Evolutionary conservation across 2,113 vertebrate genomes (phyloP).

Genomic region (Boulengeromyrus knoepffleri): DNA sequence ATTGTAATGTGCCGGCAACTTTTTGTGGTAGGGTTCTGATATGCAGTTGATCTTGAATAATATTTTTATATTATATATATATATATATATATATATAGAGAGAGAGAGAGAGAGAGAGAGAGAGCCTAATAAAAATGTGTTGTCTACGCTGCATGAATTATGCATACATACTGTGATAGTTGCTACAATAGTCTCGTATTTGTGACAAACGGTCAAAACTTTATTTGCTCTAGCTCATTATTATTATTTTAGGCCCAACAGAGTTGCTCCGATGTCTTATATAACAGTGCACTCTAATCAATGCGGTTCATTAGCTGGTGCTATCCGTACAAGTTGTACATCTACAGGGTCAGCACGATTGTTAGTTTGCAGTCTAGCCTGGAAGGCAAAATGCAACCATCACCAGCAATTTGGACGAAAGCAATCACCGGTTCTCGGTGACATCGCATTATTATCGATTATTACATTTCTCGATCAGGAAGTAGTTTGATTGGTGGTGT

Average conservation of each 20-base stretch:
- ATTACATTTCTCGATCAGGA: neutral
- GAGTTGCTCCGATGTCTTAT: neutral
- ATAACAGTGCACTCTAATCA: neutral
- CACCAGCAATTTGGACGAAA: neutral
- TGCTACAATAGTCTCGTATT: neutral
- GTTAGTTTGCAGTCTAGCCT: neutral
- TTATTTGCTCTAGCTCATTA: neutral
- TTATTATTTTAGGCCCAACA: neutral
- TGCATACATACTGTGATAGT: neutral
- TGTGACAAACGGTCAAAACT: neutral
- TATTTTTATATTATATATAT: neutral
- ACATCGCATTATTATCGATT: neutral
- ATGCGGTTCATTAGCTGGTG: neutral
- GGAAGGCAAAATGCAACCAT: neutral
- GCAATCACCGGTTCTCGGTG: neutral
- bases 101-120: neutral
- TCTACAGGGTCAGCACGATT: neutral
- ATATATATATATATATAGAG: too few relatives aligned
- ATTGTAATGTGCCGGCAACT: neutral
- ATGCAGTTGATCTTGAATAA: neutral
- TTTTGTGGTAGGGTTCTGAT: neutral
- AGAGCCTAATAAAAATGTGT: neutral
- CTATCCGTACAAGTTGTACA: neutral
- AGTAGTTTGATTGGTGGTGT: neutral
- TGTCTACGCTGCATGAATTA: neutral